Percentiles rank a stretch among this genome's conserved stretches.
Evolutionary conservation across 2,797 vertebrate species (phyloP).

Genomic region (Falco berigora): DNA sequence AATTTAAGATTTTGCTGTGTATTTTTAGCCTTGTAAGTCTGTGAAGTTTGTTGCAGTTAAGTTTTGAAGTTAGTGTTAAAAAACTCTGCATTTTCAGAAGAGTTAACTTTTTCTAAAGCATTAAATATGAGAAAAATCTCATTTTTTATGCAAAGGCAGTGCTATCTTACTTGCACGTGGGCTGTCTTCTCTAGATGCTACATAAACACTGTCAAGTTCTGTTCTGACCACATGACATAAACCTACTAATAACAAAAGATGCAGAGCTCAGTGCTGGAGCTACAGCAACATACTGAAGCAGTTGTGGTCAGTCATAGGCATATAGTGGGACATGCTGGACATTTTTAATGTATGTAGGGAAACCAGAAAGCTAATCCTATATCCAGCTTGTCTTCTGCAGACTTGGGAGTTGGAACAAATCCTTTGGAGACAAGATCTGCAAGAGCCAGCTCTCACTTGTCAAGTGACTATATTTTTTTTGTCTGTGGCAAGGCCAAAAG

Average conservation of each 20-base stretch:
- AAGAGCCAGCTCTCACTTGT: not conserved
- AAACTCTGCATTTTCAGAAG: not conserved
- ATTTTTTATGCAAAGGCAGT: not conserved
- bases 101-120: not conserved
- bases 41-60: not conserved
- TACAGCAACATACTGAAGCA: not conserved
- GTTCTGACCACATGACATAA: not conserved
- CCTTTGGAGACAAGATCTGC: not conserved
- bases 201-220: not conserved
- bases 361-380: not conserved
- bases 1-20: not conserved
- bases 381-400: not conserved
- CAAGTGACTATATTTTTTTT: not conserved
- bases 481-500: not conserved
- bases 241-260: not conserved
- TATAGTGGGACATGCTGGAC: not conserved
- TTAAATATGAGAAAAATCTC: not conserved
- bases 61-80: not conserved
- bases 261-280: not conserved
- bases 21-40: conserved; percentile 18
- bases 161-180: not conserved
- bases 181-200: not conserved
- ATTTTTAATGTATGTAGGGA: not conserved
- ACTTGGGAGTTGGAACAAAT: not conserved
- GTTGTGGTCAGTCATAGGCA: not conserved